Conservation (phyloP, 2,888 invertebrate genomes). For the Leucoma salicis region DNA sequence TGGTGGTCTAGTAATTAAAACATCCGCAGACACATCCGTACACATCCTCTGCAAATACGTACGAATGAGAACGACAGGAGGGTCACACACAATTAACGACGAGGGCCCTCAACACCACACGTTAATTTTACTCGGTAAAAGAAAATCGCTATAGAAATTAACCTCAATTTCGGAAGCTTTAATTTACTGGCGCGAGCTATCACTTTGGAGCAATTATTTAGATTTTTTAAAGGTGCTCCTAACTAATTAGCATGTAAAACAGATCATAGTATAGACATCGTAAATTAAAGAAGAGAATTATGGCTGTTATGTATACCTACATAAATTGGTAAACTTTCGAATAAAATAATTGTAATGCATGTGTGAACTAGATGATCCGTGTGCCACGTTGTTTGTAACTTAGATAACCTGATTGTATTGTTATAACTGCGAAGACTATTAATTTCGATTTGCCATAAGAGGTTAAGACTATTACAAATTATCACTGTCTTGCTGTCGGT, state of each 20-base stretch:
- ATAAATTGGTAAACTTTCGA: too few species aligned
- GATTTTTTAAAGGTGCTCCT: neutral
- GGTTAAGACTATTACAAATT: too few species aligned
- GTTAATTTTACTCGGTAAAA: constrained; percentile 58
- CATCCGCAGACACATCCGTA: constrained; percentile 36
- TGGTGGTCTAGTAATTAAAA: constrained; percentile 48
- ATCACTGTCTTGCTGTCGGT: too few species aligned
- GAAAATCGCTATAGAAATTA: constrained; percentile 64
- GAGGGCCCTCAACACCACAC: constrained; percentile 57
- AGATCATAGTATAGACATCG: too few species aligned
- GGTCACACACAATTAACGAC: constrained; percentile 69
- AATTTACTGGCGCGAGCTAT: constrained; percentile 49
- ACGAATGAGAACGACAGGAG: constrained; percentile 45
- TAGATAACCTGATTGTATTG: too few species aligned
- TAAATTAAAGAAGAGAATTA: too few species aligned
- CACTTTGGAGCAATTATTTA: constrained; percentile 42
- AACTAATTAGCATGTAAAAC: neutral
- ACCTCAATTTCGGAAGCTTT: constrained; percentile 60
- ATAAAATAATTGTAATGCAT: too few species aligned
- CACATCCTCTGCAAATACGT: constrained; percentile 39
- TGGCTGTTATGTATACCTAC: too few species aligned
- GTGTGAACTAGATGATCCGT: too few species aligned
- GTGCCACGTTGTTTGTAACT: too few species aligned
- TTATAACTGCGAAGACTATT: too few species aligned
- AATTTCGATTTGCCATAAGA: too few species aligned